Conservation (phyloP, 2,888 invertebrate species). For the Thecophora atra region DNA sequence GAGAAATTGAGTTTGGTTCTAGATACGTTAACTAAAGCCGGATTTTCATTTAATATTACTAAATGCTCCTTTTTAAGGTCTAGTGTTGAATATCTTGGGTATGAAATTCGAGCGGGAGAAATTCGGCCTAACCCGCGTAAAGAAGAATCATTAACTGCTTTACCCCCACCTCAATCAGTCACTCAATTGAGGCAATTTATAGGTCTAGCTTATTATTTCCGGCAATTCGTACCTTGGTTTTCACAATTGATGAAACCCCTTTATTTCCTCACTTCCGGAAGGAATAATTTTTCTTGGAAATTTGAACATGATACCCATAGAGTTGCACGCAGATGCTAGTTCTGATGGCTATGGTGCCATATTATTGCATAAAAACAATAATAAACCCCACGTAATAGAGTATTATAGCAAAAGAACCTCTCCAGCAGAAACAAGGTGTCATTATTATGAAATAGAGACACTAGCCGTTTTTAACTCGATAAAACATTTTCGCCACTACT, state of each 20-base stretch:
- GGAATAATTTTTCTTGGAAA: slow-evolving; percentile 7
- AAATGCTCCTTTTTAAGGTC: slow-evolving; percentile 34
- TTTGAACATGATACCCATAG: slow-evolving; percentile 39
- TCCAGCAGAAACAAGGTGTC: slow-evolving; percentile 40
- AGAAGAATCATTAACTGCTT: slow-evolving; percentile 30
- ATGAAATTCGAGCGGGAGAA: slow-evolving; percentile 25
- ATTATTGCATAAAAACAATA: slow-evolving; percentile 17
- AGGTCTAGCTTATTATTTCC: slow-evolving; percentile 33
- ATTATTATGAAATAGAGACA: slow-evolving; percentile 44
- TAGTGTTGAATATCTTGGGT: slow-evolving; percentile 29
- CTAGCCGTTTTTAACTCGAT: slow-evolving; percentile 43
- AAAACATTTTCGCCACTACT: slow-evolving; percentile 46
- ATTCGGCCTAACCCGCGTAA: slow-evolving; percentile 28
- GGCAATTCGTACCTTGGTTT: slow-evolving; percentile 31
- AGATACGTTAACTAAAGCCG: slow-evolving; percentile 33
- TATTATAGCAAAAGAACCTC: slow-evolving; percentile 41
- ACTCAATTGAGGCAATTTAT: slow-evolving; percentile 17
- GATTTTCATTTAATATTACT: slow-evolving; percentile 35
- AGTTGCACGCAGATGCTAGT: slow-evolving; percentile 44
- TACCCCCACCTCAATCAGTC: slow-evolving; percentile 29
- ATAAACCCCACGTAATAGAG: slow-evolving; percentile 25
- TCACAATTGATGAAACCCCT: slow-evolving; percentile 34
- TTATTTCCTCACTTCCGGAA: slow-evolving; percentile 26
- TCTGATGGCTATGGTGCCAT: slow-evolving; percentile 23
- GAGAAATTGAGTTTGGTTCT: slow-evolving; percentile 36